These are phyloP conservation scores for Colaptes auratus DNA, from an alignment of 2,113 vertebrate species.

Conservation along the genomic window DNA sequence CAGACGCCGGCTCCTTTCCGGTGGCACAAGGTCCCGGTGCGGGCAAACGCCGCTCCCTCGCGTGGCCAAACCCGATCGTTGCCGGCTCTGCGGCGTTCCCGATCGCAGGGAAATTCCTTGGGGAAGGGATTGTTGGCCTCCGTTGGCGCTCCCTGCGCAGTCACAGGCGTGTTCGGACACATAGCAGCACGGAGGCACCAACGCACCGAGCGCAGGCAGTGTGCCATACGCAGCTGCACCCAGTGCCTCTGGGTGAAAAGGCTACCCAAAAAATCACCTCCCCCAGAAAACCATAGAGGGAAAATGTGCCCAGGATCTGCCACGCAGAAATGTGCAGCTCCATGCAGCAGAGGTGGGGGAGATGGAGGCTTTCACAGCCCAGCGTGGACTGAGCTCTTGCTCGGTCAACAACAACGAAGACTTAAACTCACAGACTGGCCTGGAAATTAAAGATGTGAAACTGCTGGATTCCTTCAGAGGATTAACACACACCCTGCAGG, in stretches of 20 bases:
- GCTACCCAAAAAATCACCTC: not conserved
- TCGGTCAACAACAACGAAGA: not conserved
- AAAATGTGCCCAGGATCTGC: not conserved
- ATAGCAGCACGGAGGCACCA: not conserved
- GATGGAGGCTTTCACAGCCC: not conserved
- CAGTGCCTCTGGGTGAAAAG: not conserved
- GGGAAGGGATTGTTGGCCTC: not conserved
- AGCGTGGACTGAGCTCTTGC: not conserved
- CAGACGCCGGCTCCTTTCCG: not conserved
- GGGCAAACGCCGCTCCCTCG: constrained; percentile 37
- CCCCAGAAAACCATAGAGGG: not conserved
- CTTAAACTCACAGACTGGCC: not conserved
- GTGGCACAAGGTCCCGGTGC: not conserved
- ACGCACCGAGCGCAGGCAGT: not conserved
- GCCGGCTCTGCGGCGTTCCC: not conserved
- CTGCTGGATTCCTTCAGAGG: not conserved
- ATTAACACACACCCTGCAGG: not conserved
- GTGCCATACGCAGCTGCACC: not conserved
- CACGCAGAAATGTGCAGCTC: not conserved
- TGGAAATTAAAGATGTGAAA: constrained; percentile 10
- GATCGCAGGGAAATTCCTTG: not conserved
- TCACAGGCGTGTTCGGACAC: not conserved
- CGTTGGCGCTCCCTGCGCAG: not conserved
- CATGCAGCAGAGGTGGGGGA: not conserved
- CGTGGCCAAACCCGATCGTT: not conserved